These are phyloP conservation scores for Hypsopygia costalis DNA, from an alignment of 2,888 invertebrate species.

Conservation along the genomic window DNA sequence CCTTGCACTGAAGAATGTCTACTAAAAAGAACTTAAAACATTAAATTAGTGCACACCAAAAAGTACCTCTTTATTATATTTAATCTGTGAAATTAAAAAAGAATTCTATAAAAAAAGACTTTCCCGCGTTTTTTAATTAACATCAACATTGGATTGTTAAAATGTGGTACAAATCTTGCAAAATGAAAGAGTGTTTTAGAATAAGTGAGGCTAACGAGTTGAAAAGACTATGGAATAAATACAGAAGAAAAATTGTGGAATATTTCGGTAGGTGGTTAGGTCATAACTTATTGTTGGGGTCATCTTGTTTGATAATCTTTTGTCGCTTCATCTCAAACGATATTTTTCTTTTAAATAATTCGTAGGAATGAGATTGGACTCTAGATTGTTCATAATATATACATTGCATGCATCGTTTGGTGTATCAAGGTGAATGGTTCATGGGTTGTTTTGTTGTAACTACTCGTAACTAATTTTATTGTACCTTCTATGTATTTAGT, in stretches of 20 bases:
- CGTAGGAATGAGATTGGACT: no score
- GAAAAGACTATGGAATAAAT: conserved; percentile 28
- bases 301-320: conserved; percentile 1
- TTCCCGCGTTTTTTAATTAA: no score
- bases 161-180: conserved; percentile 49
- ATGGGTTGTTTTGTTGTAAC: conserved; percentile 14
- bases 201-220: conserved; percentile 20
- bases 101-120: no score
- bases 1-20: no score
- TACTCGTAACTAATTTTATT: neutral
- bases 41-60: no score
- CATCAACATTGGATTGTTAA: conserved; percentile 10
- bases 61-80: no score
- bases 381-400: no score
- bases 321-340: neutral
- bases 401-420: conserved; percentile 8
- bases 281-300: conserved; percentile 1
- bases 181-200: conserved; percentile 29
- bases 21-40: no score
- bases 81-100: no score
- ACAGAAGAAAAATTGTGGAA: conserved; percentile 34
- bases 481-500: neutral
- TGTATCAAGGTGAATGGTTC: conserved; percentile 24
- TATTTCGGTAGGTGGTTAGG: conserved; percentile 56
- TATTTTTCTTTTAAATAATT: no score